Percentiles rank a stretch among this genome's conserved stretches.
Evolutionary conservation across 2,888 invertebrate species (phyloP).

Genomic region (Syrista parreyssii): DNA sequence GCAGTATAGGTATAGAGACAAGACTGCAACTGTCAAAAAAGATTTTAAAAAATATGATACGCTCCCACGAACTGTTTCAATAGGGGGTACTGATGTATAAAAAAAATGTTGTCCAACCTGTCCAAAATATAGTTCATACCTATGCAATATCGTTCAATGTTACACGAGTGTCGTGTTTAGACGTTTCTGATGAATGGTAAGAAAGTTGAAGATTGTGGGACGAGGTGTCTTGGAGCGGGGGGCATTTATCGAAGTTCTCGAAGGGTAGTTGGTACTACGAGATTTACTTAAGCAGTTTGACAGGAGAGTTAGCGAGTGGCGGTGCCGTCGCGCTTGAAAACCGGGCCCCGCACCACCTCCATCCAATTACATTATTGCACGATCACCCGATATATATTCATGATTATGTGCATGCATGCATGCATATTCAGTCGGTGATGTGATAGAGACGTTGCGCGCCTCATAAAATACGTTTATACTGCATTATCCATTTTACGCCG

Average conservation of each 20-base stretch:
- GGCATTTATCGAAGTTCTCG: not conserved
- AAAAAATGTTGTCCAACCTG: not conserved
- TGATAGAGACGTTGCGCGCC: slow-evolving; percentile 60
- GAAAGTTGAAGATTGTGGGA: not conserved
- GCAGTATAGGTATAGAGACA: not conserved
- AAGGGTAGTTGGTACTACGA: not conserved
- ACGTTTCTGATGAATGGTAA: not conserved
- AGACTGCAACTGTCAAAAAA: not conserved
- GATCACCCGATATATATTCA: slow-evolving; percentile 46
- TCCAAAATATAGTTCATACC: too few relatives aligned
- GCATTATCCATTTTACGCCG: slow-evolving; percentile 34
- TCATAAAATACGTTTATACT: slow-evolving; percentile 58
- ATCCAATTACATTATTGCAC: slow-evolving; percentile 38
- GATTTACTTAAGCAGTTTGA: not conserved
- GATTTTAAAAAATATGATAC: not conserved
- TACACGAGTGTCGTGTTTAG: not conserved
- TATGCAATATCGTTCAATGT: too few relatives aligned
- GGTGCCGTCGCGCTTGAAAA: not conserved
- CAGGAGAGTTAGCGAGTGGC: not conserved
- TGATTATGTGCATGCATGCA: slow-evolving; percentile 47
- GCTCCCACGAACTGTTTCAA: not conserved
- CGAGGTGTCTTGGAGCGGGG: not conserved
- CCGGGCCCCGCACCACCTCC: not conserved
- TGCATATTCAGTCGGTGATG: slow-evolving; percentile 55
- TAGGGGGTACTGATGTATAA: not conserved